Percentiles rank a stretch among this genome's conserved stretches.
phyloP scores from a whole-genome alignment of 2,113 vertebrate species.

The Rhinoptilus africanus region DNA sequence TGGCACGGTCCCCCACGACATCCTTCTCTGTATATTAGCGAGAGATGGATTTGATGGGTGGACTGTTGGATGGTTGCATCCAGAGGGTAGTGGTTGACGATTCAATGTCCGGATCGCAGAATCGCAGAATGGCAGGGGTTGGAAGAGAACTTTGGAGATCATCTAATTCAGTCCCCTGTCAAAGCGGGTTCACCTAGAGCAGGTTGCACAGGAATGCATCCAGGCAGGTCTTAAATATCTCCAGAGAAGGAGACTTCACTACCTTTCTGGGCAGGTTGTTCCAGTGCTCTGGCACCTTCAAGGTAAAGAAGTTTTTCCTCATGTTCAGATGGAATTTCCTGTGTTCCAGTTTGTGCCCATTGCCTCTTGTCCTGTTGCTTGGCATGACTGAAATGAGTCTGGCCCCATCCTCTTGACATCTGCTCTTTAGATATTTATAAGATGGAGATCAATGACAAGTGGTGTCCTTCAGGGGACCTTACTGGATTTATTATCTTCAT shows the following conservation, averaged over 20 bases:
- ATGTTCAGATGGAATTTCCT: neutral
- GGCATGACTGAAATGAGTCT: neutral
- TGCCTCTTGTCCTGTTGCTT: neutral
- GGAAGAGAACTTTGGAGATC: neutral
- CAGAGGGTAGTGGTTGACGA: neutral
- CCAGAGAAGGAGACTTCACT: no score
- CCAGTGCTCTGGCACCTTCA: neutral
- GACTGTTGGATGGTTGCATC: neutral
- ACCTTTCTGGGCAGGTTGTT: no score
- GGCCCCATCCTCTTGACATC: neutral
- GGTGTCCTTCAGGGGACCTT: neutral
- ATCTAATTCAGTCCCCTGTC: neutral
- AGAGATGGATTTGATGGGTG: neutral
- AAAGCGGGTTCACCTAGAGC: neutral
- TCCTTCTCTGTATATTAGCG: neutral
- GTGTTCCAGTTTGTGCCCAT: neutral
- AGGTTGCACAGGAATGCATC: neutral
- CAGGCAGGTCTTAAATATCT: no score
- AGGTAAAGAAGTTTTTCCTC: neutral
- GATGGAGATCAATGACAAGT: neutral
- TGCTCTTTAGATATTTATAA: no score
- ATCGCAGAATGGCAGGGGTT: neutral
- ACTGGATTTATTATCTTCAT: neutral
- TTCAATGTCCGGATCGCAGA: neutral
- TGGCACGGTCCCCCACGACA: neutral